Conservation (phyloP, 2,888 invertebrate species). For the Adela reaumurella region DNA sequence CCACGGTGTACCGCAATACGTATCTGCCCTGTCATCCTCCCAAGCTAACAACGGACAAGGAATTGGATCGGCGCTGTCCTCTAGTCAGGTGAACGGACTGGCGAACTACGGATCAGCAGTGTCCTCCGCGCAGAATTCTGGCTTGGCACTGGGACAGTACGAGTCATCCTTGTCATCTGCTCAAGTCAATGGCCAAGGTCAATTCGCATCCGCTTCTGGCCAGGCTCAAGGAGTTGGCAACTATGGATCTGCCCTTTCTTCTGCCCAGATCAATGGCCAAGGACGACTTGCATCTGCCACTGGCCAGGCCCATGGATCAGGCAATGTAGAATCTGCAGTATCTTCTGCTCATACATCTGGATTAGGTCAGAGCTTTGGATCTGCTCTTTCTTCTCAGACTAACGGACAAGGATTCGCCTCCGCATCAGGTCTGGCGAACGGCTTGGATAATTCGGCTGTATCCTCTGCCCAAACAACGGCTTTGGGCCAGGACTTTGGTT, state of each 20-base stretch:
- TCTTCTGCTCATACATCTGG: neutral
- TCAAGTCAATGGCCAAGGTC: neutral
- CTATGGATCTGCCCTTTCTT: slow-evolving; percentile 25
- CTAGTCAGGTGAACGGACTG: too few relatives aligned
- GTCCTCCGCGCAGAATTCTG: too few relatives aligned
- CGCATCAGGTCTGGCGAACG: too few relatives aligned
- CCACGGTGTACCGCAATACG: too few relatives aligned
- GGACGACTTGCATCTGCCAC: slow-evolving; percentile 14
- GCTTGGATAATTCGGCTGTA: too few relatives aligned
- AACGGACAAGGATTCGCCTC: neutral
- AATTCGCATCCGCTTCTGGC: slow-evolving; percentile 14
- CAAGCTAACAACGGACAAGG: too few relatives aligned
- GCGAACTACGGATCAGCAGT: too few relatives aligned
- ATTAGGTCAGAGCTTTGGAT: neutral
- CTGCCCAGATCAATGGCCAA: slow-evolving; percentile 18
- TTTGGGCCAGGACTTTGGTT: too few relatives aligned
- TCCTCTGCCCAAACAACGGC: too few relatives aligned
- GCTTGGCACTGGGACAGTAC: too few relatives aligned
- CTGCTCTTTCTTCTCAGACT: neutral
- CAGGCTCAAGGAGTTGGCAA: slow-evolving; percentile 22
- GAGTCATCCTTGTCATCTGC: neutral
- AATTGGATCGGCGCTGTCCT: too few relatives aligned
- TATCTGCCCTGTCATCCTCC: too few relatives aligned
- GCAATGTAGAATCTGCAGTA: neutral
- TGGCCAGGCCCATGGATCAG: neutral